phyloP scores from a whole-genome alignment of 2,797 vertebrate species.

The Trematomus bernacchii region DNA sequence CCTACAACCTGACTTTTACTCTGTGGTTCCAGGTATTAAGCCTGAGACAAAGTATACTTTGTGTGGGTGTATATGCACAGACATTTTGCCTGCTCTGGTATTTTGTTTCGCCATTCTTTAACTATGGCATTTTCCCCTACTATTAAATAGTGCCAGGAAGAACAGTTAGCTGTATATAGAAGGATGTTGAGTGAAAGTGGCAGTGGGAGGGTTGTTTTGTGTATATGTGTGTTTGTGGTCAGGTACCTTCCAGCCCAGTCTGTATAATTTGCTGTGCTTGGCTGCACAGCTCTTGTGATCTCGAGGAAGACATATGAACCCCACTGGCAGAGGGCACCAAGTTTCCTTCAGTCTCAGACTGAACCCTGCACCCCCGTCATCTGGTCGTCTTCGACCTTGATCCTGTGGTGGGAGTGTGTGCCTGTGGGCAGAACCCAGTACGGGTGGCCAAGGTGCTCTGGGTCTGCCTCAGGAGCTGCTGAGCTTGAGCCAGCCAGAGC shows the following conservation, averaged over 20 bases:
- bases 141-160: slow-evolving; percentile 28
- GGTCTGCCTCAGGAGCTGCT: slow-evolving; percentile 60
- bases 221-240: slow-evolving; percentile 67
- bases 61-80: slow-evolving; percentile 5
- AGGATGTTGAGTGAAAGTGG: slow-evolving; percentile 62
- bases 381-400: slow-evolving; percentile 64
- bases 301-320: slow-evolving; percentile 61
- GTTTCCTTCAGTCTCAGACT: slow-evolving; percentile 68
- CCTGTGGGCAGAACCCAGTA: slow-evolving; percentile 67
- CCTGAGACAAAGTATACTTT: slow-evolving; percentile 41
- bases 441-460: slow-evolving; percentile 81
- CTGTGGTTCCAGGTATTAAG: slow-evolving; percentile 63
- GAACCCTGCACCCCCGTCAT: slow-evolving; percentile 70
- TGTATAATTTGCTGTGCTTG: slow-evolving; percentile 75
- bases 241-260: slow-evolving; percentile 60
- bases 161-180: slow-evolving; percentile 30
- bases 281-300: slow-evolving; percentile 69
- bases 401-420: slow-evolving; percentile 68
- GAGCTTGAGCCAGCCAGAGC: slow-evolving; percentile 62
- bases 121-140: slow-evolving; percentile 13
- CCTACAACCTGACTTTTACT: slow-evolving; percentile 70
- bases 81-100: slow-evolving; percentile 15
- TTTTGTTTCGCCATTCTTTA: slow-evolving; percentile 23
- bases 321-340: slow-evolving; percentile 70
- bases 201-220: slow-evolving; percentile 43